Evolutionary conservation across 2,113 vertebrate genomes (phyloP), one percentile per base, ranked within the genome.

Genomic region (Phocoena sinus): DNA sequence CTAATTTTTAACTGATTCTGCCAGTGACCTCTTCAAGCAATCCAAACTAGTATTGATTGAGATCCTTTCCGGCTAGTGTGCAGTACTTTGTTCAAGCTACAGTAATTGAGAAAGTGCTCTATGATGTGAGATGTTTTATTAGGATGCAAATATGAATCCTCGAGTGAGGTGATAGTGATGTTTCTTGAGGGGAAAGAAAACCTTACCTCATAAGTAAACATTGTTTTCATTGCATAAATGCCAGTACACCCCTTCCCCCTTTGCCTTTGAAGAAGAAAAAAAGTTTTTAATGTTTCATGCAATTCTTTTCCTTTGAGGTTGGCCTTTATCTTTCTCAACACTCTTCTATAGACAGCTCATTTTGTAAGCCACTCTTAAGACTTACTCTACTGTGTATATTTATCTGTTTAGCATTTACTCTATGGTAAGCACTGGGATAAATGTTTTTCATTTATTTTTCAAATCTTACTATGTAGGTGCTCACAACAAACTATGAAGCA

Each of bases 41-140:
- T 83, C 73, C 79, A 96, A 95, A 86, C 73, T 89, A 65, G 33
- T 96, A 96, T 94, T 94, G 93, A 97, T 41, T 97, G 87, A 96
- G 79, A 44, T 90, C 65, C 33, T 97, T 93, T 97, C 58, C 6
- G 3, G 33, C 86, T 92, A 96, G 89, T 65, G 41, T 53, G 89
- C 8, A 25, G 56, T 31, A 33, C 68, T 93, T 97, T 92, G 38
- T 80, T 82, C 56, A 79, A 82, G 73, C 89, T 60, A 38, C 14
- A 62, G 23, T 87, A 93, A 90, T 67, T 84, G 94, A 95, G 83
- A 97, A 95, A 95, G 36, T 65, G 26, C n/a, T 84, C 21, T 76
- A 44, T 65, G 62, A 62, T 63, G 15, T 62, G 50, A 95, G 36
- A 36, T 70, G 36, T 84, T 97, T 91, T 53, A 67, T 90, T 90